Evolutionary conservation across 2,888 invertebrate species (phyloP).

Genomic region (Drosophila pseudotalamancana): DNA sequence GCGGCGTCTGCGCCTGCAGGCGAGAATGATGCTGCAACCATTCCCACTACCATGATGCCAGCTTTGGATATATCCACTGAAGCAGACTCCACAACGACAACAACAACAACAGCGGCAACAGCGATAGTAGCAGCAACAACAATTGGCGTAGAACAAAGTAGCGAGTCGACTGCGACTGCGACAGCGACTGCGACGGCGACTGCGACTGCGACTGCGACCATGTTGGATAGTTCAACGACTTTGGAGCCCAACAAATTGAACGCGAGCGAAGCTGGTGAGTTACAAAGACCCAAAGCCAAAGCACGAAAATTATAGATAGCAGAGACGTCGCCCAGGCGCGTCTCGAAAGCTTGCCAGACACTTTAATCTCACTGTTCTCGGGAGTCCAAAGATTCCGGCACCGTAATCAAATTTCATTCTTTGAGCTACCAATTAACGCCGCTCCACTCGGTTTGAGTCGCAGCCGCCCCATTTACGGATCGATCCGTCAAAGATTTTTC

Average conservation of each 20-base stretch:
- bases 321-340: slow-evolving; percentile 37
- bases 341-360: slow-evolving; percentile 61
- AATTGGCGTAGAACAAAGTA: slow-evolving; percentile 70
- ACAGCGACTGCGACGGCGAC: no score
- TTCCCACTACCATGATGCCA: slow-evolving; percentile 53
- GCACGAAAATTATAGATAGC: slow-evolving; percentile 69
- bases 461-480: slow-evolving; percentile 57
- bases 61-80: slow-evolving; percentile 58
- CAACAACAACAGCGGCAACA: slow-evolving; percentile 20
- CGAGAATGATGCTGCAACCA: slow-evolving; percentile 61
- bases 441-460: slow-evolving; percentile 18
- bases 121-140: slow-evolving; percentile 43
- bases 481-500: slow-evolving; percentile 57
- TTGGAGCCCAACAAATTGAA: slow-evolving; percentile 62
- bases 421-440: slow-evolving; percentile 71
- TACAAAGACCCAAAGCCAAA: slow-evolving; percentile 35
- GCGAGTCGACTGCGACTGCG: slow-evolving; percentile 43
- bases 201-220: slow-evolving; percentile 35
- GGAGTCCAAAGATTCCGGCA: slow-evolving; percentile 16
- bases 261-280: slow-evolving; percentile 71
- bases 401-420: slow-evolving; percentile 67
- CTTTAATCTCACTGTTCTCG: slow-evolving; percentile 59
- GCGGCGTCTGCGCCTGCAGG: slow-evolving; percentile 77
- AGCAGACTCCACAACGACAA: slow-evolving; percentile 15
- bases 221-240: slow-evolving; percentile 73